A percentile compares a stretch with the other conserved stretches of the same genome.
Conservation (phyloP, 2,888 invertebrate genomes). For the Cyaniris semiargus region DNA sequence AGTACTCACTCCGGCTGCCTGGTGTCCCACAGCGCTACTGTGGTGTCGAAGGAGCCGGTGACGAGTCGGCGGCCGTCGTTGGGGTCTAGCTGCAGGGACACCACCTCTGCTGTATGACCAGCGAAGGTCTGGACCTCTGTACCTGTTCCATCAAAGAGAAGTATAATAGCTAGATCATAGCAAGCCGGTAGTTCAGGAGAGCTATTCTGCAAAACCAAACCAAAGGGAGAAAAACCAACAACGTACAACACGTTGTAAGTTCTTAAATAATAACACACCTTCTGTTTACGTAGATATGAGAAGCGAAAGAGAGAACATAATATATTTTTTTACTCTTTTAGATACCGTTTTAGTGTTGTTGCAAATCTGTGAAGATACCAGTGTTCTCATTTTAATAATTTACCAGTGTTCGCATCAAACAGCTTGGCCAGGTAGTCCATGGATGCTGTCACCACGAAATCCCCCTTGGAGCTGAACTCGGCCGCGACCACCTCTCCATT, state of each 20-base stretch:
- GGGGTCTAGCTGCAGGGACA: conserved; percentile 85
- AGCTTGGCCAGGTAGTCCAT: conserved; percentile 88
- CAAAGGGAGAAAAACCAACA: too few species aligned
- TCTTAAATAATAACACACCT: too few species aligned
- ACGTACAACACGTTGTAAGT: too few species aligned
- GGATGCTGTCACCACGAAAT: conserved; percentile 85
- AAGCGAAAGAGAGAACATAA: too few species aligned
- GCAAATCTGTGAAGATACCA: neutral
- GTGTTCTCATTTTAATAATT: neutral
- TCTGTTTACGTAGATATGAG: too few species aligned
- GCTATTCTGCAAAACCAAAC: too few species aligned
- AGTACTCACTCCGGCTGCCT: conserved; percentile 79
- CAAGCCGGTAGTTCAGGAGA: too few species aligned
- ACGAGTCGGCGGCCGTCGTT: conserved; percentile 84
- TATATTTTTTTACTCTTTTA: too few species aligned
- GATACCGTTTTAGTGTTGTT: too few species aligned
- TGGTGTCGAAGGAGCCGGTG: conserved; percentile 90
- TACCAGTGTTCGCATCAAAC: conserved; percentile 85
- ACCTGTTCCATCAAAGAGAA: conserved; percentile 56
- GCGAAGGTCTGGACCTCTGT: conserved; percentile 80
- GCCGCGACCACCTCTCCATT: conserved; percentile 86
- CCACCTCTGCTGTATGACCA: conserved; percentile 89
- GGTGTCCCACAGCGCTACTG: conserved; percentile 88
- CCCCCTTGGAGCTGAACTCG: conserved; percentile 85
- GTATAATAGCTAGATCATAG: too few species aligned